These are phyloP conservation scores for Trogon melanurus DNA, from an alignment of 2,113 vertebrate species.

Conservation along the genomic window DNA sequence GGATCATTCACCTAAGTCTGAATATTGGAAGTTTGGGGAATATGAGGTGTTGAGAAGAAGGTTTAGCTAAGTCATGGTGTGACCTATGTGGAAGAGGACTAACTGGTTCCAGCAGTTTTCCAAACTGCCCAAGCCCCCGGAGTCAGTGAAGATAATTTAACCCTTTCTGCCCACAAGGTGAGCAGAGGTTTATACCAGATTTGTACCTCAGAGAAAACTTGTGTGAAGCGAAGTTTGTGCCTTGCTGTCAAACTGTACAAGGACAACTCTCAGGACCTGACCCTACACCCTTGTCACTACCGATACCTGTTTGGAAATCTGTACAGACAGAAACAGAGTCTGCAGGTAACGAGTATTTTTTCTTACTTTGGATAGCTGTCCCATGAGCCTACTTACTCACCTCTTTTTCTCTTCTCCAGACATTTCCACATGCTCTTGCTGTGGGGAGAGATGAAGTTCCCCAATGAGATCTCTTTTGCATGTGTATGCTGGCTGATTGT, in stretches of 20 bases:
- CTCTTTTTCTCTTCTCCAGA: not conserved
- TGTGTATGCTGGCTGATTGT: not conserved
- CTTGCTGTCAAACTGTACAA: not conserved
- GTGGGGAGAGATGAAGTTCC: not conserved
- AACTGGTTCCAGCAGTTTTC: not conserved
- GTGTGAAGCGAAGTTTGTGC: not conserved
- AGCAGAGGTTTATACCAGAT: not conserved
- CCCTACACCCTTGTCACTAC: not conserved
- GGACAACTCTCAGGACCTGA: not conserved
- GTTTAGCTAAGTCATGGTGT: not conserved
- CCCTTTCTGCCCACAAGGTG: not conserved
- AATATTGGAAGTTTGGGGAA: not conserved
- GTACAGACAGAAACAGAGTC: not conserved
- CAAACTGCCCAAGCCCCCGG: not conserved
- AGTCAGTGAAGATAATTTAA: not conserved
- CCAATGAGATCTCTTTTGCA: not conserved
- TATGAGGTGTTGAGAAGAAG: not conserved
- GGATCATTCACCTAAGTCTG: not conserved
- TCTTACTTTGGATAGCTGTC: not conserved
- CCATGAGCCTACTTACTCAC: not conserved
- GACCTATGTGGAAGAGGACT: not conserved
- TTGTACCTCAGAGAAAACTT: not conserved
- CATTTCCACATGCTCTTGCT: not conserved
- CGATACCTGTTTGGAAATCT: not conserved
- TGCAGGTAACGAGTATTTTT: not conserved